phyloP scores from a whole-genome alignment of 2,888 invertebrate species.

The Eupithecia pulchellata region DNA sequence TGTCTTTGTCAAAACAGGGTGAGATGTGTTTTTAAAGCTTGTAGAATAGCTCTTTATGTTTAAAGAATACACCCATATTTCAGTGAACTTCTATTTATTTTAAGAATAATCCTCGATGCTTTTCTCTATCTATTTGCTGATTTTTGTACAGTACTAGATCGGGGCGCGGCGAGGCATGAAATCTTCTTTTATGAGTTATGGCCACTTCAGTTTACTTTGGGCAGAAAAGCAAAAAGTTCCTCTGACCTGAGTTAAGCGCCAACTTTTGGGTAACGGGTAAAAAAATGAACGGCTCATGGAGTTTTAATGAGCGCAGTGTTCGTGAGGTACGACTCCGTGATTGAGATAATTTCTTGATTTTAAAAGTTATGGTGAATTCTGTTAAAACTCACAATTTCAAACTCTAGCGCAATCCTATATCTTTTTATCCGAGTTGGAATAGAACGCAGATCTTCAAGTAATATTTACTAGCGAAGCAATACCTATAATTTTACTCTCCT shows the following conservation, averaged over 20 bases:
- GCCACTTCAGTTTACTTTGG: slow-evolving; percentile 21
- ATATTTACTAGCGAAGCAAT: neutral
- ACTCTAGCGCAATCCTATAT: neutral
- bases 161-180: slow-evolving; percentile 1
- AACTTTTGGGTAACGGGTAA: slow-evolving; percentile 25
- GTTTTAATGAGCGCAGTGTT: slow-evolving; percentile 31
- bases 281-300: slow-evolving; percentile 19
- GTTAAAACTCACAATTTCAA: neutral
- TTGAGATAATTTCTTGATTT: neutral
- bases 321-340: neutral
- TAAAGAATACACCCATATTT: neutral
- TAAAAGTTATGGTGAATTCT: neutral
- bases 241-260: slow-evolving; percentile 24
- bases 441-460: neutral
- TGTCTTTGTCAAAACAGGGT: neutral
- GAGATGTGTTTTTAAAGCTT: neutral
- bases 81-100: neutral
- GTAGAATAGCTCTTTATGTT: too few relatives aligned
- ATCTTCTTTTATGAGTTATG: slow-evolving; percentile 31
- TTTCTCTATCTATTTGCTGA: too few relatives aligned
- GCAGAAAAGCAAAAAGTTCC: slow-evolving; percentile 25
- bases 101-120: neutral
- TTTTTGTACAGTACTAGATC: neutral
- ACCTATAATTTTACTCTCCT: neutral
- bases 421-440: neutral